Evolutionary conservation across 2,888 invertebrate species (phyloP).

Genomic region (Tillus elongatus): DNA sequence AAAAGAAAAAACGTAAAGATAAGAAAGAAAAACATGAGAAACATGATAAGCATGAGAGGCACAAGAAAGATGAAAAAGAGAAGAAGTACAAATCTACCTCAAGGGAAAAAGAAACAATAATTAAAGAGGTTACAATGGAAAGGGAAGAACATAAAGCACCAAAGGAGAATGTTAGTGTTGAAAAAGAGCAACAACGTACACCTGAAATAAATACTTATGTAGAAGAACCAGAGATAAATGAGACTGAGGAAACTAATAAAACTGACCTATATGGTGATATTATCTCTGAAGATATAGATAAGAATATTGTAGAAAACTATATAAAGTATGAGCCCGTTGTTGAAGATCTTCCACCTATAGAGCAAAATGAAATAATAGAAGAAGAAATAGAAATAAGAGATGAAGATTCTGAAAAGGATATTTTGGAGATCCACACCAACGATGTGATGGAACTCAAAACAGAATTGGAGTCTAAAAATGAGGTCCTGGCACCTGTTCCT

Average conservation of each 20-base stretch:
- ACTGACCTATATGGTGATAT: conserved; percentile 49
- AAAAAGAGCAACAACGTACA: too few relatives aligned
- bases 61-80: conserved; percentile 34
- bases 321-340: conserved; percentile 39
- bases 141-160: conserved; percentile 43
- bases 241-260: conserved; percentile 24
- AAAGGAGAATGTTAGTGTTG: conserved; percentile 41
- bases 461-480: conserved; percentile 43
- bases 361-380: conserved; percentile 19
- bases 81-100: conserved; percentile 25
- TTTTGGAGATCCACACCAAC: conserved; percentile 51
- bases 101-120: conserved; percentile 4
- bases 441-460: conserved; percentile 48
- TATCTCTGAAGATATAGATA: conserved; percentile 47
- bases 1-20: conserved; percentile 41
- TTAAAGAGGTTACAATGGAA: conserved; percentile 40
- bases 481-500: conserved; percentile 64
- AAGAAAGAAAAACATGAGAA: conserved; percentile 34
- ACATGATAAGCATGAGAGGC: conserved; percentile 39
- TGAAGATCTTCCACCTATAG: conserved; percentile 17
- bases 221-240: conserved; percentile 44
- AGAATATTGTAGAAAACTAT: conserved; percentile 50
- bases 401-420: conserved; percentile 45
- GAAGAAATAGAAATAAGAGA: conserved; percentile 30
- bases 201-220: too few relatives aligned